phyloP scores from a whole-genome alignment of 2,888 invertebrate species.

The Tridacna gigas region DNA sequence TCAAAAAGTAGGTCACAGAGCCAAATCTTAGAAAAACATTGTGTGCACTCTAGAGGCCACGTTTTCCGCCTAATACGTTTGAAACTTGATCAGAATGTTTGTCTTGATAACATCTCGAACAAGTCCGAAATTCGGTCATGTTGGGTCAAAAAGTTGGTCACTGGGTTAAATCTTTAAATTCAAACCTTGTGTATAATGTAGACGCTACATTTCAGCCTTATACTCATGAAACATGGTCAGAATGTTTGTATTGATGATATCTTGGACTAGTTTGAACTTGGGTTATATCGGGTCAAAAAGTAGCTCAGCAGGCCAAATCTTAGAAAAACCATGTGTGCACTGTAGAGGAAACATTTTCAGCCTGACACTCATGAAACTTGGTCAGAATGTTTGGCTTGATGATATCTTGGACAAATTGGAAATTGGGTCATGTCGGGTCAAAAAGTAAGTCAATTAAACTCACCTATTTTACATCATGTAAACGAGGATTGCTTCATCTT shows the following conservation, averaged over 20 bases:
- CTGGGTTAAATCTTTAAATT: background rate
- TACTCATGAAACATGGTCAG: background rate
- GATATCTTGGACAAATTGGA: too few species aligned
- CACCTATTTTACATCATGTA: too few species aligned
- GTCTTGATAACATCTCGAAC: background rate
- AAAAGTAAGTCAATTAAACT: too few species aligned
- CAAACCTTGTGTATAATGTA: too few species aligned
- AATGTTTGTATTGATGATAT: background rate
- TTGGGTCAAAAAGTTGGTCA: background rate
- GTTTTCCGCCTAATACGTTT: background rate
- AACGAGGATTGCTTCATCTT: too few species aligned
- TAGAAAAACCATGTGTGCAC: background rate
- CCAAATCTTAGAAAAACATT: background rate
- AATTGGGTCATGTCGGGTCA: too few species aligned
- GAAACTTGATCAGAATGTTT: background rate
- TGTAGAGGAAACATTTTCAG: background rate
- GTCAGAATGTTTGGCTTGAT: too few species aligned
- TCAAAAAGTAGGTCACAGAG: background rate
- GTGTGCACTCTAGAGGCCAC: background rate
- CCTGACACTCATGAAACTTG: too few species aligned
- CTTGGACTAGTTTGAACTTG: background rate
- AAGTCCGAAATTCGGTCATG: too few species aligned
- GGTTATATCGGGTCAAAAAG: background rate
- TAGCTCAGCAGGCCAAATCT: too few species aligned
- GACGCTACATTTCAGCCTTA: background rate